Evolutionary conservation across 2,113 vertebrate species (phyloP).

Genomic region (Noturus placidus): DNA sequence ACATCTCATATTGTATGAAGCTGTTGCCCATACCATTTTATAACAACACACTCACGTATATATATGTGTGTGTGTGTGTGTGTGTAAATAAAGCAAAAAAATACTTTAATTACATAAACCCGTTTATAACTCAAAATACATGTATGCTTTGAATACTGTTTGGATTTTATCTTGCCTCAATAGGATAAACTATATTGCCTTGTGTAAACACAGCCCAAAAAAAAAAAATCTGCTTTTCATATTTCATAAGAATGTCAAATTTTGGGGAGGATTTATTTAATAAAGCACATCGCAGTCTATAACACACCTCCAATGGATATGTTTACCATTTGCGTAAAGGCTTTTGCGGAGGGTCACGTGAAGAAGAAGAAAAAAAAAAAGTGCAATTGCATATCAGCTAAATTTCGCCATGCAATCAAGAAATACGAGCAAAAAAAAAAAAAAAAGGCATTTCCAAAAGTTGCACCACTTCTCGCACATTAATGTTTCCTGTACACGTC

Average conservation of each 20-base stretch:
- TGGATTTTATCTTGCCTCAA: neutral
- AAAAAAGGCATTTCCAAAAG: neutral
- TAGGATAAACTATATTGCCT: too few species aligned
- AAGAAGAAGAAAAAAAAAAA: neutral
- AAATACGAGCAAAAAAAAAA: neutral
- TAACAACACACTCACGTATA: neutral
- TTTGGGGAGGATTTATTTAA: neutral
- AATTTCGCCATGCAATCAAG: neutral
- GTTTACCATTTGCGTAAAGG: neutral
- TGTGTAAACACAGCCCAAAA: neutral
- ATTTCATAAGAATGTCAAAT: neutral
- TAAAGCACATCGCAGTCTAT: neutral
- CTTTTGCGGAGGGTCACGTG: neutral
- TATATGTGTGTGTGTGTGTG: neutral
- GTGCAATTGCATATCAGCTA: neutral
- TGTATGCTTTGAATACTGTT: neutral
- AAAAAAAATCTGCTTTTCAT: too few species aligned
- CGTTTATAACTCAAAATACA: neutral
- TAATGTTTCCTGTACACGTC: constrained; percentile 3
- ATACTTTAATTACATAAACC: neutral
- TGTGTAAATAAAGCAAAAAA: too few species aligned
- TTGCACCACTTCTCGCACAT: neutral
- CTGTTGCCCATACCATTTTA: neutral
- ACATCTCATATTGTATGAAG: neutral
- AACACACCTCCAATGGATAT: neutral